phyloP scores from a whole-genome alignment of 2,797 vertebrate species.

The Odontamblyopus rebecca region DNA sequence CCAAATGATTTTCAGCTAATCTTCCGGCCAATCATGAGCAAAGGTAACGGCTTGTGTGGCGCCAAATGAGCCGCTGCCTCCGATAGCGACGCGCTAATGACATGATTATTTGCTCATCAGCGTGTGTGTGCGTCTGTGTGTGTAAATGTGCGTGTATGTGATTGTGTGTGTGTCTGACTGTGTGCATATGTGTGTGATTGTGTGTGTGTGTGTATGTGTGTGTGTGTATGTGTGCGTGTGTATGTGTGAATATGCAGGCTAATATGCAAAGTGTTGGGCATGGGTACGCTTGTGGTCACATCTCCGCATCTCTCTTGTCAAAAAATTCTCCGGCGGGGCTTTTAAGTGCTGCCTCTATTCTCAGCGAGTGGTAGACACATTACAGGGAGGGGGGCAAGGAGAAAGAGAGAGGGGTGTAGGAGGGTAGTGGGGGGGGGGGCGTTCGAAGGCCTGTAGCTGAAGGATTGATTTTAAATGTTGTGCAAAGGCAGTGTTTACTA shows the following conservation, averaged over 20 bases:
- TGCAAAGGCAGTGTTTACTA: conserved; percentile 76
- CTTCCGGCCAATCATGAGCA: conserved; percentile 68
- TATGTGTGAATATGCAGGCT: conserved; percentile 16
- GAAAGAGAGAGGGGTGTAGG: conserved; percentile 36
- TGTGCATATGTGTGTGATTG: conserved; percentile 19
- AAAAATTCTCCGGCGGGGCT: conserved; percentile 60
- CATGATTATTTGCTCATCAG: conserved; percentile 78
- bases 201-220: conserved; percentile 25
- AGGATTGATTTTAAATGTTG: conserved; percentile 81
- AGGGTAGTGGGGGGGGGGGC: conserved; percentile 32
- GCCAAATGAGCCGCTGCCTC: conserved; percentile 66
- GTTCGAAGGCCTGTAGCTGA: conserved; percentile 68
- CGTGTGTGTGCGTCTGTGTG: conserved; percentile 36
- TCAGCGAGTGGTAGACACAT: conserved; percentile 67
- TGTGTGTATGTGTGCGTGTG: conserved; percentile 23
- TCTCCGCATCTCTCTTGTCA: conserved; percentile 69
- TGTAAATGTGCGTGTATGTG: conserved; percentile 18
- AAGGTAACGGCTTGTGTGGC: conserved; percentile 65
- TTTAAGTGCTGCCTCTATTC: conserved; percentile 74
- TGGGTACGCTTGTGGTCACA: conserved; percentile 51
- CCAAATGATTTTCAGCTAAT: conserved; percentile 72
- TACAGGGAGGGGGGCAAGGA: conserved; percentile 55
- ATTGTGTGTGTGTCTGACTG: background rate
- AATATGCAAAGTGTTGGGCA: conserved; percentile 12
- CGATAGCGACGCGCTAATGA: conserved; percentile 65